Percentiles rank a stretch among this genome's conserved stretches.
Conservation (phyloP, 2,797 vertebrate species). For the Valencia hispanica region DNA sequence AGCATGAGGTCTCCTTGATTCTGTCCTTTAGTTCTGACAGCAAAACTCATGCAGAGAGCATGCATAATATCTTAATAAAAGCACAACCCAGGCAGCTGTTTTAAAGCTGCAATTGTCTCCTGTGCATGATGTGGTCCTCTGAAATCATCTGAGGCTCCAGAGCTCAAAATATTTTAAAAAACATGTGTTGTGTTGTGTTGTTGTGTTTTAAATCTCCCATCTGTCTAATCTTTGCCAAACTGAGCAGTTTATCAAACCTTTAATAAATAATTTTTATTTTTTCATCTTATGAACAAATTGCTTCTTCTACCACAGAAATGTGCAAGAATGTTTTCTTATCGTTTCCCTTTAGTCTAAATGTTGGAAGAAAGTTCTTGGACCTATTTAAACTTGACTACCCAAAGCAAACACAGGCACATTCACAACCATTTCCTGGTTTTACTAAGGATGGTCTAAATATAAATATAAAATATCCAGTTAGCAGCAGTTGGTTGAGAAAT, state of each 20-base stretch:
- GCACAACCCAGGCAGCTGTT: conserved; percentile 16
- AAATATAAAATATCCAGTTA: too few species aligned
- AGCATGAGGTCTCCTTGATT: conserved; percentile 30
- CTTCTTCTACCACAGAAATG: not conserved
- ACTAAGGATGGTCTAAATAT: too few species aligned
- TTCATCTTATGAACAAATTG: conserved; percentile 17
- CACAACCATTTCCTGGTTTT: too few species aligned
- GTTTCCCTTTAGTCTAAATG: not conserved
- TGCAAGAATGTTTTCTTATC: not conserved
- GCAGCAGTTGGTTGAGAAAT: too few species aligned
- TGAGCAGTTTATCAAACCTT: conserved; percentile 18
- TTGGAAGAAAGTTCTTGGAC: not conserved
- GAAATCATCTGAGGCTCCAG: conserved; percentile 30
- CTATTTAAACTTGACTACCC: not conserved
- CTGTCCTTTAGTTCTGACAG: conserved; percentile 31
- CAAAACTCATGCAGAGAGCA: conserved; percentile 25
- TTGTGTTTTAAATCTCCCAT: conserved; percentile 13
- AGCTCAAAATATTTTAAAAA: conserved; percentile 33
- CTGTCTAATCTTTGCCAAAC: conserved; percentile 26
- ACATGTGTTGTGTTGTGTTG: conserved; percentile 26
- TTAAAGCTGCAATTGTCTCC: conserved; percentile 25
- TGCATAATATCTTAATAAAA: conserved; percentile 28
- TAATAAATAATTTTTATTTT: conserved; percentile 47
- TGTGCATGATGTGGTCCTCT: conserved; percentile 23
- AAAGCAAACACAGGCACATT: not conserved